Evolutionary conservation across 2,113 vertebrate genomes (phyloP), one percentile per base, ranked within the genome.

Genomic region (Condylura cristata): DNA sequence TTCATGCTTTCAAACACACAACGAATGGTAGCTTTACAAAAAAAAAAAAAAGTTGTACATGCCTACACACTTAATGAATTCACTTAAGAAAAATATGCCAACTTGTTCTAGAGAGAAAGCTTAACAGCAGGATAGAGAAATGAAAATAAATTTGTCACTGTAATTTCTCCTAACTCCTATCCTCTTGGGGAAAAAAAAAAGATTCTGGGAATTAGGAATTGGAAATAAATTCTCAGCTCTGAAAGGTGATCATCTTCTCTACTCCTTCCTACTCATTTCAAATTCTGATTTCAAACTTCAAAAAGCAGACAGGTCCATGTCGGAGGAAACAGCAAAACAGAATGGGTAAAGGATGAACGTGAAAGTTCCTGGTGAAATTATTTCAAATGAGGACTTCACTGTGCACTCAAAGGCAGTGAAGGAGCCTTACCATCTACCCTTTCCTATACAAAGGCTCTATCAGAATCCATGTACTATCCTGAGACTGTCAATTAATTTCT

Each of bases 1-100:
- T 92, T 95, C 91, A 87, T 87, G 65, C 65, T 80, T 76, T 84
- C 34, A 75, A 83, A 91, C 41, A 84, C n/a, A 94, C 37, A 89
- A 86, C 46, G 74, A 61, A 53, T 2, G 9, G 46, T 10, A 61
- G 60, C 44, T 39, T 76, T 71, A 71, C 74, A 74, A 18, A 70
- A 66, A n/a, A 22, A 37, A 70, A 22, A 37, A 66, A 81, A 90
- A 76, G 18, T 56, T 30, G 75, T 9, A 80, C 91, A 92, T 24
- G 65, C 60, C 86, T 65, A 92, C 76, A 95, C 53, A 75, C 72
- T 93, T 82, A 37, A 91, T 85, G 48, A 76, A 89, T 82, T 94
- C 71, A 74, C 22, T 92, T n/a, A 81, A 12, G 14, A 94, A 94
- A 85, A 87, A 84, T 48, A 89, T 76, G 84, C 51, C 44, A 58